Base-by-base conservation (phyloP, 2,113 vertebrate species). In the Rousettus leschenaultii region DNA sequence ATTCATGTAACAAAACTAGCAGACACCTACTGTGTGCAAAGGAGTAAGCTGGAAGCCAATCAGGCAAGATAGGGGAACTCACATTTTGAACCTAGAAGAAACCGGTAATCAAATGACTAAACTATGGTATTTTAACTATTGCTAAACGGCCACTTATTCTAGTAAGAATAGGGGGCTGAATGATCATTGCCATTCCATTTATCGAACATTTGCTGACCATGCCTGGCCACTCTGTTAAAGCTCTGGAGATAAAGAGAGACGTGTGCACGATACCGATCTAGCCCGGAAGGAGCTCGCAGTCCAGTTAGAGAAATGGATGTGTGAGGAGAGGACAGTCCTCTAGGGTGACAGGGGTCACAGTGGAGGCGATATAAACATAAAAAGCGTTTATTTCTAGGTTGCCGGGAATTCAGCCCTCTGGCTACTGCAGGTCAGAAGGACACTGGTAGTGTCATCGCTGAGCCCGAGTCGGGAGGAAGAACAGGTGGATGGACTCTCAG, bases 51-150 rank as follows among this genome's bases (percentile, higher is more conserved):
- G n/a, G 91, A 59, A 80, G 48, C 45, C 3, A 12, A 53, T 43
- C 13, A 26, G 1, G 75, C 51, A 53, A 33, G 15, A 6, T 16
- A 2, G 0, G 1, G n/a, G 71, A 3, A 7, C 7, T 15, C 71
- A 35, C 6, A 10, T 30, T 73, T 33, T 10, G 6, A 30, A 65
- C 66, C 38, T 48, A 13, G 66, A 40, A 15, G 79, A 74, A 43
- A 13, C 14, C 6, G 18, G 43, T n/a, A 16, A 30, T 63, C n/a
- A 35, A 21, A 15, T 22, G 26, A 45, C 24, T 28, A 7, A 24
- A 30, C 68, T n/a, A 3, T 28, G 30, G 40, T 35, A 16, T 48
- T 71, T 61, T 22, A 35, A 3, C 33, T 24, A 24, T 19, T n/a
- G 4, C 2, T 26, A 15, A 48, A 40, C 16, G 28, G 80, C 45